These are phyloP conservation scores for Pyrocoelia pectoralis DNA, from an alignment of 2,888 invertebrate genomes.

Conservation along the genomic window DNA sequence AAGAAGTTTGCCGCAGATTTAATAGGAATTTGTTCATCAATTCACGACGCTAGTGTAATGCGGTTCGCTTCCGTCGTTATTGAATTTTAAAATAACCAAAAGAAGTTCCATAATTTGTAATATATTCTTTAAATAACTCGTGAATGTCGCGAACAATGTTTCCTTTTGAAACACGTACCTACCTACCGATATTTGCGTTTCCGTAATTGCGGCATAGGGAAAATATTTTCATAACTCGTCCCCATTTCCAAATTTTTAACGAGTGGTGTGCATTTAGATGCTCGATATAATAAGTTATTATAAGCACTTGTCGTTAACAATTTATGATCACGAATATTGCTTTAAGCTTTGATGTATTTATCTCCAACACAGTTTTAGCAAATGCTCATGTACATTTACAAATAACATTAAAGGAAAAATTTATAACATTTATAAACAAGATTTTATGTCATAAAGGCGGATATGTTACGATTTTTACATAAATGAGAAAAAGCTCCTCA, in stretches of 20 bases:
- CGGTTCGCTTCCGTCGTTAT: slow-evolving; percentile 40
- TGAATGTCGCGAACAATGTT: slow-evolving; percentile 16
- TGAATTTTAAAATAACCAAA: slow-evolving; percentile 36
- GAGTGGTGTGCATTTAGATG: neutral
- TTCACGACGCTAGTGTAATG: slow-evolving; percentile 54
- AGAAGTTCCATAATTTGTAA: slow-evolving; percentile 24
- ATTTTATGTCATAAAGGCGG: no score
- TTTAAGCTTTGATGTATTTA: slow-evolving; percentile 36
- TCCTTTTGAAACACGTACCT: neutral
- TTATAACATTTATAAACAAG: no score
- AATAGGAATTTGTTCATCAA: slow-evolving; percentile 64
- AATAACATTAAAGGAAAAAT: neutral
- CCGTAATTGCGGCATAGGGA: neutral
- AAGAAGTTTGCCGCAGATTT: slow-evolving; percentile 61
- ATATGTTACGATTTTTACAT: no score
- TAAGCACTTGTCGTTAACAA: slow-evolving; percentile 27
- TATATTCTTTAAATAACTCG: slow-evolving; percentile 27
- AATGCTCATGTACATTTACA: slow-evolving; percentile 12
- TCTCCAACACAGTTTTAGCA: slow-evolving; percentile 24
- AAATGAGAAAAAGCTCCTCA: no score
- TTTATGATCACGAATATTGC: slow-evolving; percentile 29
- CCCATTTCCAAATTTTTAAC: no score
- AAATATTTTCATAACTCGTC: no score
- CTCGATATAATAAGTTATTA: neutral
- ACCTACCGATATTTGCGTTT: neutral